phyloP scores from a whole-genome alignment of 2,113 vertebrate genomes.

The Mola mola region DNA sequence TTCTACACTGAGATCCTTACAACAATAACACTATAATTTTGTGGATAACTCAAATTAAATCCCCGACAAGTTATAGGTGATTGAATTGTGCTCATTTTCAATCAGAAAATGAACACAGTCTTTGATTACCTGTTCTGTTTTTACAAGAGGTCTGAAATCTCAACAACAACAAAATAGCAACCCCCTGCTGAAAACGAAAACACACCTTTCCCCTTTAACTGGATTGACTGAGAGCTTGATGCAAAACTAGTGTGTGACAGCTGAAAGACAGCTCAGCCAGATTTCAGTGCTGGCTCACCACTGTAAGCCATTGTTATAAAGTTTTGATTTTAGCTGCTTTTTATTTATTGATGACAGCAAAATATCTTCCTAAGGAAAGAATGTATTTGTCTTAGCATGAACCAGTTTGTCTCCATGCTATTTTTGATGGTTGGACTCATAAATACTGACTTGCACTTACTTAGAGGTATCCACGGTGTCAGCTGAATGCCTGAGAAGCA shows the following conservation, averaged over 20 bases:
- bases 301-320: conserved; percentile 6
- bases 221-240: conserved; percentile 16
- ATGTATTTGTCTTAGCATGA: background rate
- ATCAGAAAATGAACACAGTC: conserved; percentile 16
- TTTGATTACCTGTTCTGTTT: conserved; percentile 51
- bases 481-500: conserved; percentile 40
- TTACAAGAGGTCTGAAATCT: conserved; percentile 27
- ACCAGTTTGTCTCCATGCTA: conserved; percentile 30
- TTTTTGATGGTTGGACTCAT: conserved; percentile 38
- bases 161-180: conserved; percentile 31
- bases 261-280: conserved; percentile 7
- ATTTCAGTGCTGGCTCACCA: background rate
- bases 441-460: conserved; percentile 51
- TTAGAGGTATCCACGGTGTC: conserved; percentile 12
- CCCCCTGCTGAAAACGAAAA: conserved; percentile 38
- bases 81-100: too few species aligned
- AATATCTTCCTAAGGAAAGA: conserved; percentile 15
- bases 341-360: conserved; percentile 59
- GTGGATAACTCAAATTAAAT: background rate
- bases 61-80: too few species aligned
- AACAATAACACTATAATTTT: background rate
- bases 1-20: background rate
- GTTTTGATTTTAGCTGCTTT: conserved; percentile 26
- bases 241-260: conserved; percentile 6
- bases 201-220: conserved; percentile 35